A percentile compares a stretch with the other conserved stretches of the same genome.
phyloP scores from a whole-genome alignment of 2,113 vertebrate species.

The Dicaeum eximium region DNA sequence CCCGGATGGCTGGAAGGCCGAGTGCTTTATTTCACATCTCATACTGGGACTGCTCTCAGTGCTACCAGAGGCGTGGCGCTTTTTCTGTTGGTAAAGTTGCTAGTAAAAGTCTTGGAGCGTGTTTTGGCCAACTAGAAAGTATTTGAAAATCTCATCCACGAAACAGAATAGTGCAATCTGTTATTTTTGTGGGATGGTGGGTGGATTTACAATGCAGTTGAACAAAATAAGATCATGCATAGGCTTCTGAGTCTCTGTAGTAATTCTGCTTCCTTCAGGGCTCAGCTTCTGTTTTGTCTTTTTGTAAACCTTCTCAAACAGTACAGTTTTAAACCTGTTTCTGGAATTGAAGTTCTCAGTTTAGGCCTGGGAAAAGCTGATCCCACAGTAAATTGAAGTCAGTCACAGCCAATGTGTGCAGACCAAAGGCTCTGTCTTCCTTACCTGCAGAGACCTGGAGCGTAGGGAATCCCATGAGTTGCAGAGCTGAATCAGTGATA shows the following conservation, averaged over 20 bases:
- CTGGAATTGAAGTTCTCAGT: background rate
- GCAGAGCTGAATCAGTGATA: background rate
- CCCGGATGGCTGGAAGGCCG: background rate
- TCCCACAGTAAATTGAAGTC: background rate
- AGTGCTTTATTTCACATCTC: background rate
- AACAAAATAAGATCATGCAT: constrained; percentile 10
- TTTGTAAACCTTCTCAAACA: background rate
- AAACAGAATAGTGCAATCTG: constrained; percentile 39
- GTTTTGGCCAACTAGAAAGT: constrained; percentile 22
- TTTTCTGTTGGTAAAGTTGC: background rate
- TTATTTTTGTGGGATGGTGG: constrained; percentile 35
- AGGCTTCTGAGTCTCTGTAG: constrained; percentile 14
- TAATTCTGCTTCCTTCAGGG: constrained; percentile 32
- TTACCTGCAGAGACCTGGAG: background rate
- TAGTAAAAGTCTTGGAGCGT: background rate
- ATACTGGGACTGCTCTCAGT: background rate
- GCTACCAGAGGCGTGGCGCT: background rate
- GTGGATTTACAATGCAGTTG: constrained; percentile 27
- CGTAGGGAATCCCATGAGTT: background rate
- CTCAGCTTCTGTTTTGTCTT: background rate
- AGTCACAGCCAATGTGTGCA: background rate
- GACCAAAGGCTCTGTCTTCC: background rate
- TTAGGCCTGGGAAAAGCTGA: background rate
- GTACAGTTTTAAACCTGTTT: background rate
- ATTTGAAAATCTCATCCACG: constrained; percentile 27